Evolutionary conservation across 2,797 vertebrate genomes (phyloP).

Genomic region (Huso huso): DNA sequence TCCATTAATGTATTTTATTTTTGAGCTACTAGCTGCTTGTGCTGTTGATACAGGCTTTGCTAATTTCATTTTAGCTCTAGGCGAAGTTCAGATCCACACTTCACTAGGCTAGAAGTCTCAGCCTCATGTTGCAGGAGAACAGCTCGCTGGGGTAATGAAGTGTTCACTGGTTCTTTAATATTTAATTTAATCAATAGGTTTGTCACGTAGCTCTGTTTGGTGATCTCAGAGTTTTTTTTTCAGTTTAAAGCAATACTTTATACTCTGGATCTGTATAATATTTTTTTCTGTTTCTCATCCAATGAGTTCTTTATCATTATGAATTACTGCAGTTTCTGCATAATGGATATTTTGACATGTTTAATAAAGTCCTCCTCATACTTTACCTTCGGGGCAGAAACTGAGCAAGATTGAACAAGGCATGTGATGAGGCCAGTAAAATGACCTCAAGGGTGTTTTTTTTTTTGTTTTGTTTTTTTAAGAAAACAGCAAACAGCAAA

Average conservation of each 20-base stretch:
- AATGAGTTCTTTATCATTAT: too few relatives aligned
- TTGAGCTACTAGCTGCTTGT: constrained; percentile 8
- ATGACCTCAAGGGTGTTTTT: too few relatives aligned
- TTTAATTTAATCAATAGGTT: background rate
- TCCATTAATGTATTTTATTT: constrained; percentile 20
- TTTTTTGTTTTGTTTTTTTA: too few relatives aligned
- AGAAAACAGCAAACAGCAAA: too few relatives aligned
- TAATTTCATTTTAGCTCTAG: constrained; percentile 7
- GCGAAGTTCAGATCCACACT: constrained; percentile 10
- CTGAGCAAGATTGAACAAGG: too few relatives aligned
- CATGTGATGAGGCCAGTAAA: too few relatives aligned
- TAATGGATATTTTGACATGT: too few relatives aligned
- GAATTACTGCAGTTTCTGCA: background rate
- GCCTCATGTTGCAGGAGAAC: background rate
- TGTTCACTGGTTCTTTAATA: background rate
- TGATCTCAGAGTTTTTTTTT: background rate
- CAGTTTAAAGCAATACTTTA: background rate
- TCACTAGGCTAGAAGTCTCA: background rate
- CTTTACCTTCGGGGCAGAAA: too few relatives aligned
- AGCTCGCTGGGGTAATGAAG: too few relatives aligned
- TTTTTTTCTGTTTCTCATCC: background rate
- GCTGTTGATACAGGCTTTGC: background rate
- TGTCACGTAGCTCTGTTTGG: background rate
- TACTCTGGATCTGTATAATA: constrained; percentile 6
- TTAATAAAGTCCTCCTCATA: too few relatives aligned